Evolutionary conservation across 92 coral and sea anemone species (phyloP), one percentile per base, ranked within the genome.

Genomic region (Porites cylindrica): DNA sequence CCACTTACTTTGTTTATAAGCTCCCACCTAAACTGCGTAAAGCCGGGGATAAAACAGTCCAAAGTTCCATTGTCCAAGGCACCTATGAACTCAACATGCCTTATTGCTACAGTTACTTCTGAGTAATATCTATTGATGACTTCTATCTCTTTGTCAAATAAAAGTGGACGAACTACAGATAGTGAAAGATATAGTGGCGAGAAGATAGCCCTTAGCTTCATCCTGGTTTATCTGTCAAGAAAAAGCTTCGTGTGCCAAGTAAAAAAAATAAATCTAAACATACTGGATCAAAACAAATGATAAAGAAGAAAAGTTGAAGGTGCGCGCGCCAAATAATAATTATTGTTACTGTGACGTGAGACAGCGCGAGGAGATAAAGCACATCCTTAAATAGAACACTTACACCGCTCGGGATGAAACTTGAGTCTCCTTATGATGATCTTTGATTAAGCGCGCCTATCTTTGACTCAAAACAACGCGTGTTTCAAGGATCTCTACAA

Each of bases 61-160:
- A 97, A 80, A 10, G 99, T 97, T 1, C 99, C 99, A 69, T 97
- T 97, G 47, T 97, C 99, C 0, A 26, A 53, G 13, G 83, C 89
- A n/a, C 98, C 99, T n/a, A 95, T 85, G 79, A 84, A 97, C 74
- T 97, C 98, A 29, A 93, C 93, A 65, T 97, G 99, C 50, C 96
- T 91, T 8, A 97, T 82, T 38, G 88, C 91, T 7, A 95, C 90
- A 0, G 96, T 93, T 8, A 90, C 84, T 18, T 76, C 58, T 12
- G 87, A 80, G 94, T 94, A 91, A 47, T 79, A 78, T 7, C 91
- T 82, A 50, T 73, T 71, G 51, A 93, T 61, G 20, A 91, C 29
- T 51, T 79, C 93, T 29, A 93, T 76, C 81, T 95, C 88, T 76
- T 89, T 76, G 80, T 95, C 96, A 82, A 82, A 72, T 74, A 93